phyloP scores from a whole-genome alignment of 2,113 vertebrate genomes.

The Crotalus tigris region DNA sequence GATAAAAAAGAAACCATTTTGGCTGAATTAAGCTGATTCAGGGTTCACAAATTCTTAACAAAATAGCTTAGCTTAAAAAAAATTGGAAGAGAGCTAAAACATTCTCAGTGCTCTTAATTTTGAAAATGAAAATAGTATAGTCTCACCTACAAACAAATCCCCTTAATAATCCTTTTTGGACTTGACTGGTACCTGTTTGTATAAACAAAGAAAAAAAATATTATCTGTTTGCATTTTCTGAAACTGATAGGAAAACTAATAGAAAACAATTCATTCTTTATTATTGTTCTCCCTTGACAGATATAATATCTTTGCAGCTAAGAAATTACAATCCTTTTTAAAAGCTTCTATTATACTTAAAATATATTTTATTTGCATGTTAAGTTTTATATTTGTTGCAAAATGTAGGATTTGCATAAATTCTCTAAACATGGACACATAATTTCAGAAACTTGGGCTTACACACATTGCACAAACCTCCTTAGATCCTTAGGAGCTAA shows the following conservation, averaged over 20 bases:
- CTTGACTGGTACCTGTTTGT: background rate
- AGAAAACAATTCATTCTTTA: conserved; percentile 44
- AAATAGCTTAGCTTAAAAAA: conserved; percentile 58
- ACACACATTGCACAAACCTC: background rate
- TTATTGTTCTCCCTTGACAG: background rate
- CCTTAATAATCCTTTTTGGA: background rate
- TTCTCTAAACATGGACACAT: background rate
- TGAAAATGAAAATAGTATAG: background rate
- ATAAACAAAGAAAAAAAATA: background rate
- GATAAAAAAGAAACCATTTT: conserved; percentile 65
- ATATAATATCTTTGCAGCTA: background rate
- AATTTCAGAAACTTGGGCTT: background rate
- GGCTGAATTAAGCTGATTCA: conserved; percentile 53
- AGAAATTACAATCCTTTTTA: background rate
- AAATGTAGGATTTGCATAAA: background rate
- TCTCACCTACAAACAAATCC: background rate
- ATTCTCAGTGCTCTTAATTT: conserved; percentile 45
- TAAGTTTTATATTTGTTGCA: background rate
- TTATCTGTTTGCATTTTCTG: conserved; percentile 6
- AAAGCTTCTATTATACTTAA: background rate
- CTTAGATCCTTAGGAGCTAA: background rate
- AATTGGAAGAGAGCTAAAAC: conserved; percentile 36
- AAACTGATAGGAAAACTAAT: conserved; percentile 30
- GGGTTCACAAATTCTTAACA: conserved; percentile 56
- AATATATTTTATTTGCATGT: background rate